Evolutionary conservation across 2,888 invertebrate species (phyloP), one percentile per base, ranked within the genome.

Genomic region (Calameuta pallipes): DNA sequence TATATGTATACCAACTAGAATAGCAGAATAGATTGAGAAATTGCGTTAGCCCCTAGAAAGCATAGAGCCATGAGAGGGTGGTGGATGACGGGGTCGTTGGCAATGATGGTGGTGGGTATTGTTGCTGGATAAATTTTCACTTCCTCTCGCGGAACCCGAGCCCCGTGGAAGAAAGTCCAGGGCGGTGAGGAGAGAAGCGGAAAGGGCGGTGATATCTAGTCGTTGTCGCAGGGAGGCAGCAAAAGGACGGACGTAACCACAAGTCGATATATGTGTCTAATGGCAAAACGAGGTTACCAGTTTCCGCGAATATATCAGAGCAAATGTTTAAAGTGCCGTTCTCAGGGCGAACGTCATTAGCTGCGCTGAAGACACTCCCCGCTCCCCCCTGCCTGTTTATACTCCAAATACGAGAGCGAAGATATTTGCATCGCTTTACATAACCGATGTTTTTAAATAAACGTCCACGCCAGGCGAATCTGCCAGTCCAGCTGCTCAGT

Each of bases 381-480:
- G 0, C 33, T 33, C 3, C 36, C 1, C 79, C 82, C 78, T 77
- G 74, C 75, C 80, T 86, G 85, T 87, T 87, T 86, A 82, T 86
- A 85, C 81, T 82, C 82, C 81, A 86, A 86, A 86, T 84, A 85
- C 83, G 81, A 81, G 79, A 84, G 81, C 83, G 83, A 33, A 82
- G 83, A 81, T 83, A 85, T 86, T 87, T 84, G 83, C 86, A 87
- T 85, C 80, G 82, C 82, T 85, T 86, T 85, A 83, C 85, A 83
- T 84, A 84, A 86, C 83, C 85, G 82, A 84, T 86, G 83, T 86
- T 86, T 86, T 86, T 85, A 85, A 84, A 86, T 68, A 70, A 70
- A 30, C 6, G 30, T 11, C 70, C 15, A 30, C 0, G 41, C 15
- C 41, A 15, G 15, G 15, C 41, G 15, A 41, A 41, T 41, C 41